Conservation (phyloP, 2,888 invertebrate genomes). For the Hemaris fuciformis region DNA sequence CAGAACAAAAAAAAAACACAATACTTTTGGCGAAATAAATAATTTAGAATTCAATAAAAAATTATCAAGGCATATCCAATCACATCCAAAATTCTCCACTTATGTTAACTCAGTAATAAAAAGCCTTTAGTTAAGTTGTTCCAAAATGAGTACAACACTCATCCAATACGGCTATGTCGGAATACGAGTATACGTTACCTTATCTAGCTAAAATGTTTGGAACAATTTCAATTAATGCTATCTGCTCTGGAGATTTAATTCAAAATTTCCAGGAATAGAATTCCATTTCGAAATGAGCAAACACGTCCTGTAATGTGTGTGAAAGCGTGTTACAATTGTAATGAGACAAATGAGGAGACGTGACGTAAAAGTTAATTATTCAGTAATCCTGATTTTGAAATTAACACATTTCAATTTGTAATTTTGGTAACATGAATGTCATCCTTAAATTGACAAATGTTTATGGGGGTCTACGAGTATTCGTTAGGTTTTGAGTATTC, state of each 20-base stretch:
- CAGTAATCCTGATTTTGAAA: too few relatives aligned
- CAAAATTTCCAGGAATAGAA: conserved; percentile 1
- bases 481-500: too few relatives aligned
- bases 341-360: neutral
- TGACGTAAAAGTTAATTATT: neutral
- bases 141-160: neutral
- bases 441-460: too few relatives aligned
- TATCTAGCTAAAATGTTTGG: neutral
- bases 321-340: neutral
- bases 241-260: neutral
- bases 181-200: neutral
- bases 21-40: too few relatives aligned
- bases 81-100: too few relatives aligned
- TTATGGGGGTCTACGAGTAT: too few relatives aligned
- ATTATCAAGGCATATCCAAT: too few relatives aligned
- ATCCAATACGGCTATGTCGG: neutral
- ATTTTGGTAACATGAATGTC: too few relatives aligned
- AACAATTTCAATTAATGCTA: conserved; percentile 6
- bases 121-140: too few relatives aligned
- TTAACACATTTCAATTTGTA: too few relatives aligned
- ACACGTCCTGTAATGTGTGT: neutral
- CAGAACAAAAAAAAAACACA: too few relatives aligned
- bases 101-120: neutral
- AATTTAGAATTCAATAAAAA: too few relatives aligned
- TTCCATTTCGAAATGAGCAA: neutral